These are phyloP conservation scores for Otocyon megalotis DNA, from an alignment of 2,113 vertebrate species.

Conservation along the genomic window DNA sequence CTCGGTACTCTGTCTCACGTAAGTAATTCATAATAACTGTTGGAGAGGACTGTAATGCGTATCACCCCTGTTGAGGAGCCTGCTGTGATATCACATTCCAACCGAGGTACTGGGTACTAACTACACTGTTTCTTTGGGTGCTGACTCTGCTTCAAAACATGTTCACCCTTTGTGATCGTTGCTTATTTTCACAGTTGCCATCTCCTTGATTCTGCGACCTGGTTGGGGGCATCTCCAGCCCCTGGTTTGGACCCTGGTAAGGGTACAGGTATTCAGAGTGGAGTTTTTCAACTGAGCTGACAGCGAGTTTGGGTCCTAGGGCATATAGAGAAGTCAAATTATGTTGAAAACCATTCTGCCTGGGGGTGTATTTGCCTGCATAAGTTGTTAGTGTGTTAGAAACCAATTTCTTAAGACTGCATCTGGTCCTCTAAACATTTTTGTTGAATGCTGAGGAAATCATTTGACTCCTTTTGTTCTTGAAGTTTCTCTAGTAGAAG, in stretches of 20 bases:
- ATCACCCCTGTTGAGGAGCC: neutral
- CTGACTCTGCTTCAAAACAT: neutral
- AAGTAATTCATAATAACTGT: neutral
- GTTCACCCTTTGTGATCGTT: neutral
- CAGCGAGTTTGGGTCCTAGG: rapidly evolving
- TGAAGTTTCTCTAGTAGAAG: neutral
- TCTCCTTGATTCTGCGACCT: neutral
- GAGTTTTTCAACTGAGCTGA: neutral
- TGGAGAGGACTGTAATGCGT: neutral
- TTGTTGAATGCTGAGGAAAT: neutral
- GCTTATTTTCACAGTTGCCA: neutral
- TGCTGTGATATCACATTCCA: neutral
- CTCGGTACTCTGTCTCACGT: neutral
- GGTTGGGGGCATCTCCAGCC: neutral
- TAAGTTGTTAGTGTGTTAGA: neutral
- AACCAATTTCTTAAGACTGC: neutral
- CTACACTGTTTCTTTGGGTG: neutral
- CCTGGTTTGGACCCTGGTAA: too few relatives aligned
- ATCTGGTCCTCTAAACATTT: neutral
- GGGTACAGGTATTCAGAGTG: too few relatives aligned
- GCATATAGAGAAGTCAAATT: neutral
- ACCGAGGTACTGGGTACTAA: neutral
- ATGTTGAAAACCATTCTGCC: neutral
- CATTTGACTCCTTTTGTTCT: neutral
- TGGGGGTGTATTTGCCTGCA: neutral